A percentile compares a stretch with the other conserved stretches of the same genome.
Evolutionary conservation across 2,888 invertebrate genomes (phyloP).

Genomic region (Psylliodes chrysocephalus): DNA sequence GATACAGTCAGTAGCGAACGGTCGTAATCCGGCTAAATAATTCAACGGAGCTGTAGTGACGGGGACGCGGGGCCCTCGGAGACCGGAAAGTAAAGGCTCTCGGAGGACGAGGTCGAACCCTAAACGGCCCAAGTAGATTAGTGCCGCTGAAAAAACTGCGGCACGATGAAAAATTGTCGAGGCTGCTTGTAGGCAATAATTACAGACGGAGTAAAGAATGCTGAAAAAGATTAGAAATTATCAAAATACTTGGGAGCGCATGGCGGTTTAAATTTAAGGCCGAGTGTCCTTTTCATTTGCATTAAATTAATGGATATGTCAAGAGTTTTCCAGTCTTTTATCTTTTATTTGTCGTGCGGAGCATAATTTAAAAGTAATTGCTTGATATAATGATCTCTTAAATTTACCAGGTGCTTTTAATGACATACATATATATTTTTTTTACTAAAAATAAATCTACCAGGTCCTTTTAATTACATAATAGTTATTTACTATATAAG

Average conservation of each 20-base stretch:
- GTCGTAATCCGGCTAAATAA: conserved; percentile 6
- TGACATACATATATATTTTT: too few species aligned
- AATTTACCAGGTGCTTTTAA: too few species aligned
- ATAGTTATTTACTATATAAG: too few species aligned
- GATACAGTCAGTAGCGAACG: neutral
- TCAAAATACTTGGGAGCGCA: neutral
- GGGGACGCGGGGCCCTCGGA: neutral
- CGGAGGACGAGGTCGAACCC: conserved; percentile 5
- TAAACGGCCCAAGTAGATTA: conserved; percentile 5
- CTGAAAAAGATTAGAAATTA: neutral
- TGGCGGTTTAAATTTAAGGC: neutral
- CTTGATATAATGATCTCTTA: too few species aligned
- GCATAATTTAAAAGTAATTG: neutral
- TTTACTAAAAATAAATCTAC: too few species aligned
- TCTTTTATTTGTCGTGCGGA: neutral
- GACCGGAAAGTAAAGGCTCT: conserved; percentile 2
- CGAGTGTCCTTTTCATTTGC: neutral
- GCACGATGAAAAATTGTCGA: neutral
- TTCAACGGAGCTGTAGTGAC: neutral
- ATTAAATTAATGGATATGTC: neutral
- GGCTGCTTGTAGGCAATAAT: neutral
- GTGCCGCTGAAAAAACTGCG: neutral
- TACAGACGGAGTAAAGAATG: neutral
- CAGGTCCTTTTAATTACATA: too few species aligned
- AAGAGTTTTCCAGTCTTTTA: neutral